phyloP scores from a whole-genome alignment of 92 coral and sea anemone species.

The Epizoanthus ramosus region DNA sequence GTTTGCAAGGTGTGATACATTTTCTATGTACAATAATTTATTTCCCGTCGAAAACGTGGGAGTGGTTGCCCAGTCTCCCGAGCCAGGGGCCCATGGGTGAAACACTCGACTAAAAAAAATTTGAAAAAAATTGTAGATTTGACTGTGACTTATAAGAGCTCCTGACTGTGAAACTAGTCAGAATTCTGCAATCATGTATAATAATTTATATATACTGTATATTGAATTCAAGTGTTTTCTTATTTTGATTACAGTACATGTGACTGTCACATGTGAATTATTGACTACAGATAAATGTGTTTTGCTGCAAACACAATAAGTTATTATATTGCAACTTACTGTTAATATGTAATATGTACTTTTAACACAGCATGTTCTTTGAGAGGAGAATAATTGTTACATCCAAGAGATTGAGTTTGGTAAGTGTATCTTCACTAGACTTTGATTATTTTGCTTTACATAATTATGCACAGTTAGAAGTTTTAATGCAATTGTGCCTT shows the following conservation, averaged over 20 bases:
- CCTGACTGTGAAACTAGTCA: no score
- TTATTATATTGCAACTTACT: neutral
- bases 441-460: neutral
- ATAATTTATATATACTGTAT: no score
- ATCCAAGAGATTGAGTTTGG: constrained; percentile 92
- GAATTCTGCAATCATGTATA: no score
- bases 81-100: no score
- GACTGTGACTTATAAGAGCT: no score
- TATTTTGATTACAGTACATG: neutral
- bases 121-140: no score
- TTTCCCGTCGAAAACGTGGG: no score
- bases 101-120: no score
- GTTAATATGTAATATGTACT: neutral
- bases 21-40: no score
- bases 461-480: neutral
- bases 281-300: neutral
- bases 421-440: constrained; percentile 45
- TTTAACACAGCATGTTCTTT: constrained; percentile 80
- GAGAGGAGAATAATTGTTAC: constrained; percentile 94
- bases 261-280: neutral
- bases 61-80: no score
- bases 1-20: constrained; percentile 80
- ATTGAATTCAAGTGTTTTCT: neutral
- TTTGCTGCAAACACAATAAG: no score
- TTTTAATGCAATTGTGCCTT: neutral